Evolutionary conservation across 2,888 invertebrate species (phyloP), one percentile per base, ranked within the genome.

Genomic region (Eilema sororculum): DNA sequence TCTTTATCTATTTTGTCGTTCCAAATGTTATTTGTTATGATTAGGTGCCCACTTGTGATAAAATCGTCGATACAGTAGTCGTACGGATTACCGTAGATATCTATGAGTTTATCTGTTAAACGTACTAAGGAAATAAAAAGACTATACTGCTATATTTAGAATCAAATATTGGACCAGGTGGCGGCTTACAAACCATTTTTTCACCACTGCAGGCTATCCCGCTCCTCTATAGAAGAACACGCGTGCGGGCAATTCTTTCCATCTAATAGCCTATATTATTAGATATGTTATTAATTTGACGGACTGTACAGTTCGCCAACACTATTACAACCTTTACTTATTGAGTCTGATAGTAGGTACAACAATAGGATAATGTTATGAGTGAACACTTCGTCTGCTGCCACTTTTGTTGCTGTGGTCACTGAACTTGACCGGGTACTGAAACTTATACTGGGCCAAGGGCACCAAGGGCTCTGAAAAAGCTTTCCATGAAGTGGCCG

Each of bases 1-100:
- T 30, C 20, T 28, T 60, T 60, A 60, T 67, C 60, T 46, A 33
- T 59, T 24, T 22, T 67, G 22, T 56, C 56, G 62, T 68, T n/a
- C 33, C 22, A 68, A 68, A 68, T 61, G 62, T 60, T 46, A 56
- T 62, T 68, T 56, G 67, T 62, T 62, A 68, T 41, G 41, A 63
- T 68, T 58, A 46, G 52, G 52, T 52, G n/a, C 57, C n/a, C 56
- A 65, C 25, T 61, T 61, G 37, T 20, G 68, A 63, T 63, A 68
- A 68, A 68, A 63, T 41, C 57, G 37, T 41, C 63, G 41, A 68
- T 68, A 63, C 68, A 57, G 68, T 68, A 68, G 63, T 68, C 63
- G 57, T 63, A 37, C 28, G 58, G 68, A 68, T 63, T 68, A 63
- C 25, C 22, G 57, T 13, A 12, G 46, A 64, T 64, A 64, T 37